Base-by-base conservation (phyloP, 2,113 vertebrate species). In the Porphyrio hochstetteri region DNA sequence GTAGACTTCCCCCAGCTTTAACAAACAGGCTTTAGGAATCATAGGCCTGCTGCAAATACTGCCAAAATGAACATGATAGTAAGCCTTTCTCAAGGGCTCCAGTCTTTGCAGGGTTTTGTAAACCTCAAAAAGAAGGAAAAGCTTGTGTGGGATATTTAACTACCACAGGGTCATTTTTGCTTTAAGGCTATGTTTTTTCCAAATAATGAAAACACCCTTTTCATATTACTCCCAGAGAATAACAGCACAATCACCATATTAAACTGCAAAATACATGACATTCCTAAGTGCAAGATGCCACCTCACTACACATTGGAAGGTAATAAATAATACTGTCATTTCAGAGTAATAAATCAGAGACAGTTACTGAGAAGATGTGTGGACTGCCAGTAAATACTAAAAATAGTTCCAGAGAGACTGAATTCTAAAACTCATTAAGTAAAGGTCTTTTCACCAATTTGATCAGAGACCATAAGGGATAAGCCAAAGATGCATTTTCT, bases 311-410 rank as follows among this genome's bases (percentile, higher is more conserved):
- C 83, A 55, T 6, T 79, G 59, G 69, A 93, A 96, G 53, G 67
- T 90, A 96, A 97, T 93, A 97, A 97, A 97, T 96, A 95, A 93
- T 59, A 91, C 12, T 40, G 87, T 65, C 94, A 82, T 97, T 97
- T 81, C 88, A 82, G 64, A 92, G 50, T 60, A 89, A 96, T 96
- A 96, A 96, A 95, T 97, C 86, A 95, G 85, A 88, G 85, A 79
- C 17, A 15, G 59, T 50, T 70, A 65, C 88, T 93, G 86, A 96
- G 86, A 96, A 93, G 85, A 92, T 10, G 13, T 27, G 81, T 19
- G 33, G 13, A 93, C n/a, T 91, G 67, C 61, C 86, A 96, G 63
- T 57, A 97, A 96, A 27, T 33, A 84, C 74, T 95, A 96, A 97
- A 97, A 97, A 96, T 91, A 97, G 63, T 84, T 94, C 64, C 61